Percentiles rank a stretch among this genome's conserved stretches.
phyloP scores from a whole-genome alignment of 2,888 invertebrate genomes.

The Venusia cambrica region DNA sequence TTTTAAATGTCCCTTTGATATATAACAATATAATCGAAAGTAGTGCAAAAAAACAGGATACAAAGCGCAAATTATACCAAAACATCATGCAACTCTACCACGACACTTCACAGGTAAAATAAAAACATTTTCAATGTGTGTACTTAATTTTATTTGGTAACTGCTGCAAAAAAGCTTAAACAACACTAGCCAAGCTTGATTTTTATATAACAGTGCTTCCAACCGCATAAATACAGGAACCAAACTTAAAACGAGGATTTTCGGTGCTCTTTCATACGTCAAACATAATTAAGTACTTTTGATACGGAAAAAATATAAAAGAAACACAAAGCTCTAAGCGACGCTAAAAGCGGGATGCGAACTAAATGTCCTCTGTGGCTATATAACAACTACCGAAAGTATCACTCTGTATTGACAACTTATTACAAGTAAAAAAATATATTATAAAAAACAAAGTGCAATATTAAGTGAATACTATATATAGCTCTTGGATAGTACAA shows the following conservation, averaged over 20 bases:
- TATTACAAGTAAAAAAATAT: slow-evolving; percentile 67
- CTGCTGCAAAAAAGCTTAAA: slow-evolving; percentile 65
- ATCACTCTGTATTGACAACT: slow-evolving; percentile 72
- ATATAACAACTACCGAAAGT: slow-evolving; percentile 57
- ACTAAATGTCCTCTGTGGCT: slow-evolving; percentile 45
- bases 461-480: slow-evolving; percentile 45
- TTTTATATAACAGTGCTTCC: slow-evolving; percentile 39
- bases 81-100: slow-evolving; percentile 8
- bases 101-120: slow-evolving; percentile 31
- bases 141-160: slow-evolving; percentile 76
- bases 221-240: slow-evolving; percentile 27
- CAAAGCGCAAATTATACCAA: slow-evolving; percentile 19
- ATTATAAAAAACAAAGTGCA: slow-evolving; percentile 61
- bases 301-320: slow-evolving; percentile 39
- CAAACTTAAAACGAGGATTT: slow-evolving; percentile 23
- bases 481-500: slow-evolving; percentile 5
- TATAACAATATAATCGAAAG: slow-evolving; percentile 1
- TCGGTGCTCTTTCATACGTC: slow-evolving; percentile 19
- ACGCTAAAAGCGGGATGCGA: slow-evolving; percentile 64
- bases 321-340: slow-evolving; percentile 58
- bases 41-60: slow-evolving; percentile 8
- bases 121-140: slow-evolving; percentile 50
- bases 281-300: slow-evolving; percentile 44
- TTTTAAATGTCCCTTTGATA: too few relatives aligned
- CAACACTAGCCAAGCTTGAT: slow-evolving; percentile 49